A percentile compares a stretch with the other conserved stretches of the same genome.
Evolutionary conservation across 37 sponge, comb jelly and placozoan species (phyloP).

Genomic region (Ianthella basta): DNA sequence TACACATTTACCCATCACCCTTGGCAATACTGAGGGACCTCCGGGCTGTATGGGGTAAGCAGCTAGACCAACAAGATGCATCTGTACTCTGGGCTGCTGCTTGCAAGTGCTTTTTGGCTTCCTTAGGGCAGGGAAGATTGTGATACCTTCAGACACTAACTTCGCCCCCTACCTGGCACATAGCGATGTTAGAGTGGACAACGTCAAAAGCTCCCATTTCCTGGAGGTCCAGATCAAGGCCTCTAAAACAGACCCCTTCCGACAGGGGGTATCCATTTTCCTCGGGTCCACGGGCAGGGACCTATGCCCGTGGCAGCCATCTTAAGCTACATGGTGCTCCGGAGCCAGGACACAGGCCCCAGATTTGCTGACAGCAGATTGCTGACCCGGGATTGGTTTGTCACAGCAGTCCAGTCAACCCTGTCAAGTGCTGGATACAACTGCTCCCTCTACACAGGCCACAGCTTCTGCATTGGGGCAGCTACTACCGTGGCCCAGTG

Average conservation of each 20-base stretch:
- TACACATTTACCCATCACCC: constrained; percentile 43
- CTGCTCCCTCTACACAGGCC: background rate
- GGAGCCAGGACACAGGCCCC: too few species aligned
- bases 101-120: constrained; percentile 27
- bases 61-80: background rate
- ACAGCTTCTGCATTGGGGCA: constrained; percentile 6
- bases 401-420: background rate
- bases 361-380: background rate
- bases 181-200: too few species aligned
- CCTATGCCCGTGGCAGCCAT: too few species aligned
- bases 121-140: constrained; percentile 12
- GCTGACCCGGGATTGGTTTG: background rate
- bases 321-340: too few species aligned
- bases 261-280: too few species aligned
- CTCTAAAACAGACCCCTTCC: too few species aligned
- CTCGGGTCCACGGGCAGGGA: too few species aligned
- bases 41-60: background rate
- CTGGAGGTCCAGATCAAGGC: too few species aligned
- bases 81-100: constrained; percentile 1
- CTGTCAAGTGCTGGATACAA: background rate
- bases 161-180: background rate
- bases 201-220: too few species aligned
- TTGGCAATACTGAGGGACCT: background rate
- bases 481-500: background rate
- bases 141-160: background rate